phyloP scores from a whole-genome alignment of 2,113 vertebrate genomes.

The Bufo gargarizans region DNA sequence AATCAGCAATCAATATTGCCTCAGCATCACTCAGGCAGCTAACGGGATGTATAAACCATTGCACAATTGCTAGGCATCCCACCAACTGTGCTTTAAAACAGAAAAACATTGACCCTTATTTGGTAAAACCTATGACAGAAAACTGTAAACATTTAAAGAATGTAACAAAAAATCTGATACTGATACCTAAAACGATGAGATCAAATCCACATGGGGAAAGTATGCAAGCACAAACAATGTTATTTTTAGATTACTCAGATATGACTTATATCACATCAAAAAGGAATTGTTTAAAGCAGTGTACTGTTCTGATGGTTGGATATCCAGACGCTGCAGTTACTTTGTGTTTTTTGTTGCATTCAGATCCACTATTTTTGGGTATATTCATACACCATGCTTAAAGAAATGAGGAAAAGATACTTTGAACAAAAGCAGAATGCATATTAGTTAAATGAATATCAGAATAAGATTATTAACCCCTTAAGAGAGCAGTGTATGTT shows the following conservation, averaged over 20 bases:
- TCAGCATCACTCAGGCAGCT: not conserved
- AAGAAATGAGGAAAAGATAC: not conserved
- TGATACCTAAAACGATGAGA: constrained; percentile 41
- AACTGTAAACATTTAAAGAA: constrained; percentile 43
- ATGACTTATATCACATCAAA: constrained; percentile 29
- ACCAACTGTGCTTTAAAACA: constrained; percentile 18
- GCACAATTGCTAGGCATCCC: constrained; percentile 28
- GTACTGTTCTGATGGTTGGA: not conserved
- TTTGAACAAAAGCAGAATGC: not conserved
- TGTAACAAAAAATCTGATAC: constrained; percentile 39
- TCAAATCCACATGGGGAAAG: constrained; percentile 37
- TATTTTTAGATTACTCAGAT: constrained; percentile 33
- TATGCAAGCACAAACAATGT: constrained; percentile 28
- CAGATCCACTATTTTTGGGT: not conserved
- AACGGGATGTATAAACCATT: constrained; percentile 6
- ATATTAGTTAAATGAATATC: not conserved
- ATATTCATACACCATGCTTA: not conserved
- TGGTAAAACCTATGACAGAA: constrained; percentile 40
- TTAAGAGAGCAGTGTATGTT: too few relatives aligned
- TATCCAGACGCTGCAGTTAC: not conserved
- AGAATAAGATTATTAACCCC: not conserved
- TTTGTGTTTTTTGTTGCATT: not conserved
- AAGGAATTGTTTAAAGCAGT: not conserved
- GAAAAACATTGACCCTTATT: constrained; percentile 38
- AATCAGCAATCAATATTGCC: constrained; percentile 15